Percentiles rank a stretch among this genome's conserved stretches.
These are phyloP conservation scores for Pseudococcus jackbeardsleyi DNA, from an alignment of 2,888 invertebrate species.

Conservation along the genomic window DNA sequence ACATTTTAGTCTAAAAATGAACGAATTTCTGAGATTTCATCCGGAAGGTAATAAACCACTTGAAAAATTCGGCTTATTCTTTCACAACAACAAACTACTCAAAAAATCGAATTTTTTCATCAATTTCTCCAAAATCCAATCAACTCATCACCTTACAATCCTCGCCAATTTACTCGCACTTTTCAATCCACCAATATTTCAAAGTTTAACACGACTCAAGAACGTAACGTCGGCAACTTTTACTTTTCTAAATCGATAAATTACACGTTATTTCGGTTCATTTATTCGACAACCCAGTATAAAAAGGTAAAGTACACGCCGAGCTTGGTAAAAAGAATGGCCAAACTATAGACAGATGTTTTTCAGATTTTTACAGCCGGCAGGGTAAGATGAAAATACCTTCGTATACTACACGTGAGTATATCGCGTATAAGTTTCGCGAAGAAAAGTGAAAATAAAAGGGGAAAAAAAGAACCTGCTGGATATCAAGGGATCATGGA, in stretches of 20 bases:
- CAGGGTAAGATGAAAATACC: background rate
- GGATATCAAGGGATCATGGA: background rate
- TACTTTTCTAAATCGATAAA: conserved; percentile 53
- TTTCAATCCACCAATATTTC: too few relatives aligned
- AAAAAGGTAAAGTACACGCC: conserved; percentile 14
- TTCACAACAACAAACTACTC: too few relatives aligned
- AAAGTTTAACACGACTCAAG: too few relatives aligned
- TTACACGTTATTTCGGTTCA: conserved; percentile 58
- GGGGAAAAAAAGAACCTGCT: background rate
- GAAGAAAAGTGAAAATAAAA: conserved; percentile 18
- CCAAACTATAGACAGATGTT: conserved; percentile 60
- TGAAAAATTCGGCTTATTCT: too few relatives aligned
- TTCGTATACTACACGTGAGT: conserved; percentile 16
- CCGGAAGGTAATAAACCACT: too few relatives aligned
- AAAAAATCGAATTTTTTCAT: too few relatives aligned
- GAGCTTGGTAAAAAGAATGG: conserved; percentile 32
- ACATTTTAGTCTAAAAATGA: too few relatives aligned
- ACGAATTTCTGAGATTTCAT: too few relatives aligned
- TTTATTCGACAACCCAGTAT: conserved; percentile 38
- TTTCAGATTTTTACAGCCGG: background rate
- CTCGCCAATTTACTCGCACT: too few relatives aligned
- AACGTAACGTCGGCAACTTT: too few relatives aligned
- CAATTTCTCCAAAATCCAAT: too few relatives aligned
- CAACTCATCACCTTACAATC: too few relatives aligned
- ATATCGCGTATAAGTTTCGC: conserved; percentile 27